Conservation (phyloP, 1,140 invertebrate species). For the Helicoverpa zea region DNA sequence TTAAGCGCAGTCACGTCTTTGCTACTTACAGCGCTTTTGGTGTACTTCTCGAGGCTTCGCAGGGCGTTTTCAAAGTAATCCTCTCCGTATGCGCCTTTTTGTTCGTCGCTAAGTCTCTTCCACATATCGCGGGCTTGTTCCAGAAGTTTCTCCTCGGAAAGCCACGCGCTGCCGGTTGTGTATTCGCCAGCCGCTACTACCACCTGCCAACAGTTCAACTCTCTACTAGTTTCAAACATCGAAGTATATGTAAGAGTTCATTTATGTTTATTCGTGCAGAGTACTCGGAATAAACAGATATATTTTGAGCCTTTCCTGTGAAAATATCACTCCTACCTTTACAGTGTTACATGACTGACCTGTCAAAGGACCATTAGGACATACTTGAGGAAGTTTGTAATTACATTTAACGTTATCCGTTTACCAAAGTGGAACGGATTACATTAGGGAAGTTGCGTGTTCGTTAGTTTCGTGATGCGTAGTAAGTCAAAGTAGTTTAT, state of each 20-base stretch:
- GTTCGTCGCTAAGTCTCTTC: slow-evolving; percentile 91
- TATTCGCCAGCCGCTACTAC: slow-evolving; percentile 95
- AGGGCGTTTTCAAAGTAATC: slow-evolving; percentile 93
- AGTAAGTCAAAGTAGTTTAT: too few relatives aligned
- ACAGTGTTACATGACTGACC: not conserved
- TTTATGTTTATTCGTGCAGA: not conserved
- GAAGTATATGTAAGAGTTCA: not conserved
- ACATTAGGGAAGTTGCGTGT: too few relatives aligned
- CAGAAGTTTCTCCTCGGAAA: slow-evolving; percentile 90
- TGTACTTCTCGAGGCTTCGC: slow-evolving; percentile 92
- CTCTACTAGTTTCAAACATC: slow-evolving; percentile 8
- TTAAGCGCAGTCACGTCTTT: slow-evolving; percentile 51
- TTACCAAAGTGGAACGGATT: too few relatives aligned
- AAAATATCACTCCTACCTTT: slow-evolving; percentile 30
- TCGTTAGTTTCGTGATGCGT: too few relatives aligned
- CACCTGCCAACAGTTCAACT: slow-evolving; percentile 69
- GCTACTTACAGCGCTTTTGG: slow-evolving; percentile 88
- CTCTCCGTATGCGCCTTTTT: slow-evolving; percentile 92
- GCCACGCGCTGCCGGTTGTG: slow-evolving; percentile 92
- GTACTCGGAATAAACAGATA: not conserved
- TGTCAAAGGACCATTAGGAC: too few relatives aligned
- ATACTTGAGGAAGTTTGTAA: too few relatives aligned
- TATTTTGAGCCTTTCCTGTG: not conserved
- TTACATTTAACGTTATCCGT: too few relatives aligned
- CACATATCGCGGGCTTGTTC: slow-evolving; percentile 94